Evolutionary conservation across 1,140 invertebrate species (phyloP).

Genomic region (Drosophila triauraria): DNA sequence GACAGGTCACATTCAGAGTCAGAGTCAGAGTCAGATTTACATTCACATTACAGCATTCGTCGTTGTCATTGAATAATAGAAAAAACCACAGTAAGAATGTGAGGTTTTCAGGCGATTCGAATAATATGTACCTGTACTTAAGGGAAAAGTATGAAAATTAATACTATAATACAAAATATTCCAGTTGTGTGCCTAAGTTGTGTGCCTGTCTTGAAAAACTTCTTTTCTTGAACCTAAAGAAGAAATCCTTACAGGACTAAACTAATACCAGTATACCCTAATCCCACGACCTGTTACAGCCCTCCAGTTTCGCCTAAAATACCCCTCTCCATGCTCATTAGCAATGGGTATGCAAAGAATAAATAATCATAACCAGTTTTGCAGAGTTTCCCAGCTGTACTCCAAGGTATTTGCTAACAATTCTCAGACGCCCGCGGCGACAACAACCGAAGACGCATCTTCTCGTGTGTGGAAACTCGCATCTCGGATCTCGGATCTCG

Average conservation of each 20-base stretch:
- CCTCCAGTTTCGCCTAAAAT: not conserved
- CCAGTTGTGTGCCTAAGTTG: too few relatives aligned
- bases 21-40: slow-evolving; percentile 31
- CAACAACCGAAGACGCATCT: slow-evolving; percentile 43
- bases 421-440: slow-evolving; percentile 58
- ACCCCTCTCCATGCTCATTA: slow-evolving; percentile 4
- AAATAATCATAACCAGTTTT: slow-evolving; percentile 73
- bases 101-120: not conserved
- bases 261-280: slow-evolving; percentile 3
- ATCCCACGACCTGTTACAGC: slow-evolving; percentile 4
- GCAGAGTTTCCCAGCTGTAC: slow-evolving; percentile 67
- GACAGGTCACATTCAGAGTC: slow-evolving; percentile 40
- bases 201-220: not conserved
- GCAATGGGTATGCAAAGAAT: slow-evolving; percentile 30
- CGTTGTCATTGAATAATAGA: slow-evolving; percentile 68
- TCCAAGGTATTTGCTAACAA: slow-evolving; percentile 60
- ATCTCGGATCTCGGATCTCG: slow-evolving; percentile 13
- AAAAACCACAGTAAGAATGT: slow-evolving; percentile 26
- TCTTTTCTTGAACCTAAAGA: not conserved
- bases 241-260: not conserved
- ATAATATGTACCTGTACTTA: not conserved
- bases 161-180: not conserved
- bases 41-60: slow-evolving; percentile 65
- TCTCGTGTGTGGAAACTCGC: slow-evolving; percentile 1
- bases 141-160: too few relatives aligned